Percentiles rank a stretch among this genome's conserved stretches.
Evolutionary conservation across 2,888 invertebrate species (phyloP).

Genomic region (Plebejus melissa): DNA sequence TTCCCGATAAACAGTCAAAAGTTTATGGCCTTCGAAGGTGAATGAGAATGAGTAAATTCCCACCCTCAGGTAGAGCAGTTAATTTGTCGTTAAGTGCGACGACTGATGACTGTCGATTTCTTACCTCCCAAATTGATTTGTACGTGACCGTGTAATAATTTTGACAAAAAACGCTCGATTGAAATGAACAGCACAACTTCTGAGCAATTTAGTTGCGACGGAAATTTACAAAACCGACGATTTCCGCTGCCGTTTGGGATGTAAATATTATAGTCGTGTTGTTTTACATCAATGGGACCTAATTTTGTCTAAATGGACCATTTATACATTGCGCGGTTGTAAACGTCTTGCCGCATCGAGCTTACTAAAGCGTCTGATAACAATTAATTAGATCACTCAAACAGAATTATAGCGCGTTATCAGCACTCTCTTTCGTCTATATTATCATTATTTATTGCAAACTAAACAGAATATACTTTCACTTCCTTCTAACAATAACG

Average conservation of each 20-base stretch:
- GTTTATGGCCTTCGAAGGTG: too few species aligned
- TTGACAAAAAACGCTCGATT: background rate
- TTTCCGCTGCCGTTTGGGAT: background rate
- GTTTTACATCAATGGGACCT: conserved; percentile 5
- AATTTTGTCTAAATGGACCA: conserved; percentile 19
- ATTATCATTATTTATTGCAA: conserved; percentile 37
- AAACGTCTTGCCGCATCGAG: conserved; percentile 40
- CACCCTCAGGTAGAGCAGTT: background rate
- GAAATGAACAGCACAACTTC: background rate
- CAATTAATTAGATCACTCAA: conserved; percentile 48
- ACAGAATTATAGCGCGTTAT: conserved; percentile 30
- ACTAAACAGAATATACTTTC: conserved; percentile 30
- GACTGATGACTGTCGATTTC: background rate
- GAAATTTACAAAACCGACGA: background rate
- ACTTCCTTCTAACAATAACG: conserved; percentile 8
- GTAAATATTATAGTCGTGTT: background rate
- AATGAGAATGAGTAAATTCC: background rate
- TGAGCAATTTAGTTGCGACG: background rate
- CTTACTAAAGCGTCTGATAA: conserved; percentile 55
- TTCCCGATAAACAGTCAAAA: too few species aligned
- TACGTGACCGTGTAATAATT: background rate
- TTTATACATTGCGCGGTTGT: conserved; percentile 34
- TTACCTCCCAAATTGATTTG: background rate
- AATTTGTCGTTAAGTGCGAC: conserved; percentile 10
- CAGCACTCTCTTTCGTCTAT: conserved; percentile 25